Base-by-base conservation (phyloP, 2,797 vertebrate genomes). In the Oceanodroma leucorhoa region DNA sequence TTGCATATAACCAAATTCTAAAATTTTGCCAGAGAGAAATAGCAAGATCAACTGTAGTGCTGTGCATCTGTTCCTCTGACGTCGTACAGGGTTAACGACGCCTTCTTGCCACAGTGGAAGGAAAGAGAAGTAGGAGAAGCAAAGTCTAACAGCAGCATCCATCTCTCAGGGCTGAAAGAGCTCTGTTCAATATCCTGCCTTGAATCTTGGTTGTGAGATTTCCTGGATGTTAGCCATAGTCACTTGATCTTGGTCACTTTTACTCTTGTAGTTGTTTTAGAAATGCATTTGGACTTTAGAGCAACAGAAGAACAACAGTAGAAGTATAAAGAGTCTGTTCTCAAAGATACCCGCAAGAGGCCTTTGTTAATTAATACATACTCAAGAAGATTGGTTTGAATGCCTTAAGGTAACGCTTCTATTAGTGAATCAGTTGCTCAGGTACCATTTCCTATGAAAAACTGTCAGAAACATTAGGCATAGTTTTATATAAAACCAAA, bases 401-500 rank as follows among this genome's bases (percentile, higher is more conserved):
- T 61, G 16, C 15, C 20, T 66, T 65, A 5, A 32, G 18, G 38
- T 85, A 69, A 46, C 14, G 5, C 8, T 73, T 87, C 18, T 73
- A 1, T 53, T 72, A 51, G 38, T 55, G n/a, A 77, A 66, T 58
- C 50, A 69, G 22, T 79, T 65, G 26, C 22, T 89, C 32, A 18
- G 20, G 16, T 77, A 55, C 20, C 10, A 3, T 72, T 83, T 80
- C 21, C 18, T 58, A 0, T 50, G 75, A 78, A 93, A 66, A 83
- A 27, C 1, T 24, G 0, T 19, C 38, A 6, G 11, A 57, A 83
- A 40, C 13, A 48, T 66, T 34, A 72, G n/a, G 22, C 1, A 1
- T 30, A 67, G 12, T 22, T 89, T 82, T 77, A 15, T 65, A 22
- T 45, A n/a, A 67, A 89, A 53, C 34, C 5, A 10, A 21, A 89